Conservation (phyloP, 2,113 vertebrate genomes). For the Muntiacus muntjak region DNA sequence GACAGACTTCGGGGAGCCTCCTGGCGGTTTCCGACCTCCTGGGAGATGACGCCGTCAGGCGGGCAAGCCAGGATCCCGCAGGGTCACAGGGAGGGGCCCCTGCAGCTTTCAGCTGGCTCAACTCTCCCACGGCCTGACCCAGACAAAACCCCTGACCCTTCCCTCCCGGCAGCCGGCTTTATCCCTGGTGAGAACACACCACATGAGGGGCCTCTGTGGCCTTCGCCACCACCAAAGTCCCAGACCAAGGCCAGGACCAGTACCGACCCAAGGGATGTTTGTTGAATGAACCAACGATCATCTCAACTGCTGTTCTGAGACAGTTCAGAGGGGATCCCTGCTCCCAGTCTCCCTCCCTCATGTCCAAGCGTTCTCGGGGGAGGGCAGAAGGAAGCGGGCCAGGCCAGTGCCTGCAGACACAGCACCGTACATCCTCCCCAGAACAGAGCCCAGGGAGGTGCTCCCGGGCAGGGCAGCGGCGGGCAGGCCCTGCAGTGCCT, state of each 20-base stretch:
- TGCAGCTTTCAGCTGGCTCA: background rate
- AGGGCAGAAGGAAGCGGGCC: too few relatives aligned
- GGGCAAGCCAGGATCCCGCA: background rate
- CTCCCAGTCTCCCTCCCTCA: too few relatives aligned
- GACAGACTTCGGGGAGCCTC: background rate
- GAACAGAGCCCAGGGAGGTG: background rate
- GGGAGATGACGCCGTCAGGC: accelerated
- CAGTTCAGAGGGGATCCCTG: background rate
- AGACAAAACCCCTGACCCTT: background rate
- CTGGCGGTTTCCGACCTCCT: background rate
- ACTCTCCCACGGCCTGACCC: background rate
- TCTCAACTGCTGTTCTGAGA: background rate
- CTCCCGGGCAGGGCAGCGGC: accelerated
- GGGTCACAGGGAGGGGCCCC: background rate
- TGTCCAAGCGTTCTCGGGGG: accelerated
- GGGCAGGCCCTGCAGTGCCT: accelerated
- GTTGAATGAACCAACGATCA: background rate
- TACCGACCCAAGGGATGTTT: background rate
- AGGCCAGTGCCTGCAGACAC: accelerated
- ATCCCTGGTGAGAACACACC: background rate
- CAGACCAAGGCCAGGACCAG: background rate
- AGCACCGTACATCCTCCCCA: background rate
- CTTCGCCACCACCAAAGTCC: background rate
- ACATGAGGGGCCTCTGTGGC: background rate
- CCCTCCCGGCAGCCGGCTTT: accelerated